These are phyloP conservation scores for Portevinia maculata DNA, from an alignment of 2,888 invertebrate species.

Conservation along the genomic window DNA sequence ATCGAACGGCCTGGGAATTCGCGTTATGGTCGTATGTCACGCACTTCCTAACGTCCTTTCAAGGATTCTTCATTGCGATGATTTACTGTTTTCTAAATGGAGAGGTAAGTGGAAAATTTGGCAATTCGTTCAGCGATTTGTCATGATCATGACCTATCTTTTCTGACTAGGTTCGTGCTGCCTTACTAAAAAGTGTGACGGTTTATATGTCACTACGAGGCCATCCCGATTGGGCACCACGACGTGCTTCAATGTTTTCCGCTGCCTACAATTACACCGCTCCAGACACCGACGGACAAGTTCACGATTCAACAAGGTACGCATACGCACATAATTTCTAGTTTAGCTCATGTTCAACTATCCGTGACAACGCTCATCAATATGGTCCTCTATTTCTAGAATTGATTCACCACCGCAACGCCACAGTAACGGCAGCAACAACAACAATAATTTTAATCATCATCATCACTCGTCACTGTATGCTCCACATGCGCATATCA, in stretches of 20 bases:
- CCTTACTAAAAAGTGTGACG: conserved; percentile 82
- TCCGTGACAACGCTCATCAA: not conserved
- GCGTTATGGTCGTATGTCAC: conserved; percentile 91
- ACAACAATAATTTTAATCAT: conserved; percentile 55
- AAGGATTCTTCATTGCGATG: conserved; percentile 91
- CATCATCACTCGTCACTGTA: conserved; percentile 61
- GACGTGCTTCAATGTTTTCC: conserved; percentile 82
- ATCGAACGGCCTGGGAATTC: conserved; percentile 87
- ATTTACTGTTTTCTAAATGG: conserved; percentile 93
- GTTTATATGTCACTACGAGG: conserved; percentile 83
- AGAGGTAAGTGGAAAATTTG: conserved; percentile 85
- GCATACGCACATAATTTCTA: not conserved
- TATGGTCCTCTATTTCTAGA: conserved; percentile 53
- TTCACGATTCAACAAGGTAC: conserved; percentile 78
- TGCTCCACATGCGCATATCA: conserved; percentile 57
- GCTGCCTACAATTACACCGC: conserved; percentile 81
- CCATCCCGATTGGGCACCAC: conserved; percentile 81
- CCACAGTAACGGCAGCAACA: conserved; percentile 67
- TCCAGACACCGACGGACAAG: conserved; percentile 81
- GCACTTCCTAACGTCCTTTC: conserved; percentile 92
- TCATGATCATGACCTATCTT: not conserved
- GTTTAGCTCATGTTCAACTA: not conserved
- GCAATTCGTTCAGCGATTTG: not conserved
- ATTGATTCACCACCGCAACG: conserved; percentile 78
- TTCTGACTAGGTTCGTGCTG: conserved; percentile 82